Base-by-base conservation (phyloP, 2,113 vertebrate genomes). In the Halcyon senegalensis region DNA sequence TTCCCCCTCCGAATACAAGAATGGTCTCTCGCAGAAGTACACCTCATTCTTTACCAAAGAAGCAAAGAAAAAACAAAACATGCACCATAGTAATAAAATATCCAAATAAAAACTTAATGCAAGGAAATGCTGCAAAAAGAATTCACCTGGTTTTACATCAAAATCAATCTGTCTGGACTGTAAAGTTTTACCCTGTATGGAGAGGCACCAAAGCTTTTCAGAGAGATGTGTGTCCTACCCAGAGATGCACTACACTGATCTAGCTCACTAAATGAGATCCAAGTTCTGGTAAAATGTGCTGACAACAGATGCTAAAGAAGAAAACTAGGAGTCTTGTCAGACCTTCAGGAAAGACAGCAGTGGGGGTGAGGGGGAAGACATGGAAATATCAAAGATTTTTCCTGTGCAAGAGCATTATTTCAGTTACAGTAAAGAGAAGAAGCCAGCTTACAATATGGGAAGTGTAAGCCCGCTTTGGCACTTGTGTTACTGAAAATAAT, bases 401-500 rank as follows among this genome's bases (percentile, higher is more conserved):
- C 69, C n/a, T 3, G 5, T 0, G 9, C 15, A 21, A 89, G 50
- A 90, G 48, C 62, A 43, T 5, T 8, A 62, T 21, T 79, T 91
- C 63, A 39, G 14, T 59, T 51, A 62, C 48, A 53, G 55, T n/a
- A 79, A 51, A 80, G 18, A 90, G 75, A 87, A 92, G 67, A 12
- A 92, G 88, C n/a, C 90, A 88, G 74, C 84, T 80, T 60, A 50
- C 75, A 55, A 3, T 6, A 66, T 4, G 59, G 37, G 23, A 89
- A 78, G 76, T 4, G 7, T 62, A 48, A 87, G 69, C 48, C 73
- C 95, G 78, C 66, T 92, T 59, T 94, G 92, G 88, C 90, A 96
- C 80, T 89, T 96, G 69, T 19, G 41, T 83, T 75, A 78, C 58
- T 60, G 77, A 75, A 87, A 92, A 80, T 17, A 70, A 81, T 1